Base-by-base conservation (phyloP, 2,113 vertebrate species). In the Gasterosteus nipponicus region DNA sequence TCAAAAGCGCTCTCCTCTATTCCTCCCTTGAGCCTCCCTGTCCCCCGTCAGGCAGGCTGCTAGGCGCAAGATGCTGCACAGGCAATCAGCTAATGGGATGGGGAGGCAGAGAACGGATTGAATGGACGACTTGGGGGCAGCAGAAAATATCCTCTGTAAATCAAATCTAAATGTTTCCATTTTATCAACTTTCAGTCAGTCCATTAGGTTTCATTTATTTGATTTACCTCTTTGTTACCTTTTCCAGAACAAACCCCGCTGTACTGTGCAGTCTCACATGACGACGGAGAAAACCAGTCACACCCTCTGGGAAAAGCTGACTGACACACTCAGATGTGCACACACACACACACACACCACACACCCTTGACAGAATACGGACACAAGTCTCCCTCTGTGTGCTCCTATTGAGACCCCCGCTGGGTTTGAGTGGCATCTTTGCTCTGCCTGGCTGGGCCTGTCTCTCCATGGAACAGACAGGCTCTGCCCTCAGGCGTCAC, bases 1-100 rank as follows among this genome's bases (percentile, higher is more conserved):
- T 80, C 69, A 87, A 70, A 63, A 31, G 35, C 78, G 80, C 68
- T 67, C 60, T 64, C 60, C 12, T 60, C 46, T 49, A 74, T 82
- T 44, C 77, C 70, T 82, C 62, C 80, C 16, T 10, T 63, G 5
- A 38, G 10, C 38, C 71, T 80, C 67, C 47, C 4, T 69, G 70
- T 81, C 69, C 85, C 71, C 64, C 73, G 59, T 73, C 54, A 59
- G 62, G 51, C 46, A 75, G 29, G 71, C 54, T 78, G 35, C n/a
- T 26, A 14, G 31, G 73, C 5, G 18, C 70, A 69, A 41, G 73
- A 84, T 84, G 73, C 54, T 33, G 53, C 14, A 57, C 58, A 87
- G 69, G 87, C 86, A 94, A 93, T 93, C 85, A 92, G 87, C 38
- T 92, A 90, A 92, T 92, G 86, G 90, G 74, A 85, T 42, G 47